These are phyloP conservation scores for Eupeodes luniger DNA, from an alignment of 2,888 invertebrate genomes.

Conservation along the genomic window DNA sequence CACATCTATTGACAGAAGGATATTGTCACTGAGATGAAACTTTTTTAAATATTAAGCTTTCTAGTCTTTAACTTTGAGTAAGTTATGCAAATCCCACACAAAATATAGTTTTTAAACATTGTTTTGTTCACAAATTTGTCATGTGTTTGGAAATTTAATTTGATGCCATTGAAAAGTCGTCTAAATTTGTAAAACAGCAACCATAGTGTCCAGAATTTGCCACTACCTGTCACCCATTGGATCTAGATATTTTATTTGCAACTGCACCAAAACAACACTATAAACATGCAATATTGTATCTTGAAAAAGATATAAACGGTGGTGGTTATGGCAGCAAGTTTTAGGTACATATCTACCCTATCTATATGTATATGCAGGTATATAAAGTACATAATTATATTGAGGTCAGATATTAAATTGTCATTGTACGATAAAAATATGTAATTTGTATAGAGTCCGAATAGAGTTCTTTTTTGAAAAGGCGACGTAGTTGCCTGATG, in stretches of 20 bases:
- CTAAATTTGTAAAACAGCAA: background rate
- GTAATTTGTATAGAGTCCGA: slow-evolving; percentile 53
- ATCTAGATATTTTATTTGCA: slow-evolving; percentile 46
- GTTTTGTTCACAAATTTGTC: too few species aligned
- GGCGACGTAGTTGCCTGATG: too few species aligned
- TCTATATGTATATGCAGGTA: slow-evolving; percentile 8
- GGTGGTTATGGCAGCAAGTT: slow-evolving; percentile 33
- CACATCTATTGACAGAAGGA: too few species aligned
- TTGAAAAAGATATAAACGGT: slow-evolving; percentile 34
- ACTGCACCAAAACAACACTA: background rate
- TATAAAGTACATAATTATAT: slow-evolving; percentile 16
- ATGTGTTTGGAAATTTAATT: too few species aligned
- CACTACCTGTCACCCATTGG: slow-evolving; percentile 62
- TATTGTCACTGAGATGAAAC: too few species aligned
- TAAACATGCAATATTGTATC: slow-evolving; percentile 34
- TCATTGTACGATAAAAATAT: slow-evolving; percentile 46
- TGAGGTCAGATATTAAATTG: slow-evolving; percentile 69
- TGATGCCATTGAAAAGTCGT: too few species aligned
- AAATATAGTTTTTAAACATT: too few species aligned
- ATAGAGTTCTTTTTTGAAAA: slow-evolving; percentile 14
- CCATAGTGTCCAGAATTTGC: background rate
- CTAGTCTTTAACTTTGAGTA: too few species aligned
- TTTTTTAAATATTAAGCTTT: too few species aligned
- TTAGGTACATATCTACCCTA: slow-evolving; percentile 38
- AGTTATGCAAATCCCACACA: too few species aligned